Conservation (phyloP, 1,140 invertebrate genomes). For the Globodera rostochiensis region DNA sequence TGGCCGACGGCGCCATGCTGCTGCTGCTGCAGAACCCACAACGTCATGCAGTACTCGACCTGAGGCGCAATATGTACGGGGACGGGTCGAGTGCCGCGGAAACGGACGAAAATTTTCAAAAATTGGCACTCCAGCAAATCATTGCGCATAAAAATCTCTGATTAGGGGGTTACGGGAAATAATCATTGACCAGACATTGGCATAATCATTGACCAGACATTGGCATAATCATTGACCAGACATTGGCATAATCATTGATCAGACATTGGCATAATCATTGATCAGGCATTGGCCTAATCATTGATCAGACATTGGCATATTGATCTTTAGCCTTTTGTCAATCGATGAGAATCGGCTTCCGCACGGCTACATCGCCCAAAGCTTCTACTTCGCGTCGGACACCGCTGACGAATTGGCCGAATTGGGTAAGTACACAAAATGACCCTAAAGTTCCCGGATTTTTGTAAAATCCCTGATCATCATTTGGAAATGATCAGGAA, state of each 20-base stretch:
- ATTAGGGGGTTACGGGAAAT: neutral
- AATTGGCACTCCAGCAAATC: neutral
- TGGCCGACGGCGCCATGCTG: conserved; percentile 33
- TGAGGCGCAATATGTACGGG: conserved; percentile 38
- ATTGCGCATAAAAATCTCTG: too few relatives aligned
- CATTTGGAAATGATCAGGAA: neutral
- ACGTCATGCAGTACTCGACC: conserved; percentile 40
- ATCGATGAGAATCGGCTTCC: conserved; percentile 47
- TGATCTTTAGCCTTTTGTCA: conserved; percentile 35
- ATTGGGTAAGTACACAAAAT: conserved; percentile 20
- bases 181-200: neutral
- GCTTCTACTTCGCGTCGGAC: conserved; percentile 43
- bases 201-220: neutral
- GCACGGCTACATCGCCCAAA: conserved; percentile 38
- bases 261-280: conserved; percentile 3
- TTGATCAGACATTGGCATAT: neutral
- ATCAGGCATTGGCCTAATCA: too few relatives aligned
- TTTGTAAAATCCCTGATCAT: neutral
- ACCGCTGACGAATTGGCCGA: conserved; percentile 44
- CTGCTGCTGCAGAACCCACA: conserved; percentile 42
- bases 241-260: neutral
- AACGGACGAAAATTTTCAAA: neutral
- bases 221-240: neutral
- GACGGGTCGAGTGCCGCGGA: neutral
- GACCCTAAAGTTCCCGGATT: too few relatives aligned